These are phyloP conservation scores for Pagrus major DNA, from an alignment of 2,113 vertebrate species.

Conservation along the genomic window DNA sequence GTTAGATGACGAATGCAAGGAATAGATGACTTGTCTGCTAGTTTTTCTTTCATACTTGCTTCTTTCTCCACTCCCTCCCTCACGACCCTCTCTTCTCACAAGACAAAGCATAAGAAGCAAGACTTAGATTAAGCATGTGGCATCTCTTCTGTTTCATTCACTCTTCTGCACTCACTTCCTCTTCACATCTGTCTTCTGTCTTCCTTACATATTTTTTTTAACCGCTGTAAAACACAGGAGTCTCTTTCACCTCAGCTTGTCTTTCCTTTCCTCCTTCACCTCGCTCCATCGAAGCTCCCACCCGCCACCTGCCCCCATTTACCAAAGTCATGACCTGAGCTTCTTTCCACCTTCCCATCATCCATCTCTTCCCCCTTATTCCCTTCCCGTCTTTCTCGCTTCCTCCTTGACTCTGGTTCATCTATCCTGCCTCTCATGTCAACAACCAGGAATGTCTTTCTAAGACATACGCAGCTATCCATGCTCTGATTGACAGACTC, in stretches of 20 bases:
- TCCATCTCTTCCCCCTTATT: slow-evolving; percentile 77
- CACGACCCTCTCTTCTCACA: not conserved
- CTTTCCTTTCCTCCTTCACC: slow-evolving; percentile 84
- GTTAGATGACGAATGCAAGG: too few species aligned
- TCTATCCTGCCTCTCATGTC: slow-evolving; percentile 35
- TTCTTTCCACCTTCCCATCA: slow-evolving; percentile 77
- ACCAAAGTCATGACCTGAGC: slow-evolving; percentile 56
- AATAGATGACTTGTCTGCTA: too few species aligned
- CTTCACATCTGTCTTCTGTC: slow-evolving; percentile 35
- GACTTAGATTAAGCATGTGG: slow-evolving; percentile 34
- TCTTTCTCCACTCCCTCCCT: too few species aligned
- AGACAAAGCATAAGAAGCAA: slow-evolving; percentile 2
- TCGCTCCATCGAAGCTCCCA: slow-evolving; percentile 31
- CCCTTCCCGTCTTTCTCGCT: slow-evolving; percentile 70
- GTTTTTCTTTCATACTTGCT: not conserved
- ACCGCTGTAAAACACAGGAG: slow-evolving; percentile 60
- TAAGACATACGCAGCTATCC: not conserved
- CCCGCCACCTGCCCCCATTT: slow-evolving; percentile 58
- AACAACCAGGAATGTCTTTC: slow-evolving; percentile 12
- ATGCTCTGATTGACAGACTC: not conserved
- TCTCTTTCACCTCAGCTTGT: slow-evolving; percentile 76
- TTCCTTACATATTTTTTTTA: not conserved
- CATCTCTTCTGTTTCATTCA: not conserved
- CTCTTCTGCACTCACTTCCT: not conserved
- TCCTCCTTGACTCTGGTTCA: slow-evolving; percentile 18